These are phyloP conservation scores for Drosophila nigromelanica DNA, from an alignment of 1,140 invertebrate genomes.

Conservation along the genomic window DNA sequence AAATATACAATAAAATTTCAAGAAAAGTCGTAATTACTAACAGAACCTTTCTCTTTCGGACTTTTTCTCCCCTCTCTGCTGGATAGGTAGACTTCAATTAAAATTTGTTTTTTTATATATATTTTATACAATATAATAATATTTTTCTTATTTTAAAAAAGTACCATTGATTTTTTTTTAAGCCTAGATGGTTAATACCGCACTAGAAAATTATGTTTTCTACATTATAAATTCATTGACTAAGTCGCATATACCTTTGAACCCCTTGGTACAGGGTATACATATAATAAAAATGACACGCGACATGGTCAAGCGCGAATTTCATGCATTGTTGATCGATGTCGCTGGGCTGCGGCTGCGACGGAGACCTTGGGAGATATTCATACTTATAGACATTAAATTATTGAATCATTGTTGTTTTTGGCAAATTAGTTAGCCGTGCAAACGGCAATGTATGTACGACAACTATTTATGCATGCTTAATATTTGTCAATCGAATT, in stretches of 20 bases:
- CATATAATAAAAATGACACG: conserved; percentile 48
- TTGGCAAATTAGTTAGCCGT: conserved; percentile 66
- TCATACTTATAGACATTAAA: conserved; percentile 41
- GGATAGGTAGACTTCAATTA: too few species aligned
- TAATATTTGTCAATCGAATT: conserved; percentile 43
- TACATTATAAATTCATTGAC: too few species aligned
- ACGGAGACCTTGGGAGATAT: conserved; percentile 57
- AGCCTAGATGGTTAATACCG: too few species aligned
- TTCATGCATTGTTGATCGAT: conserved; percentile 69
- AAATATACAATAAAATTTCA: not conserved
- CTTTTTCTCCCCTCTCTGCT: too few species aligned
- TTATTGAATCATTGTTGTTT: conserved; percentile 60
- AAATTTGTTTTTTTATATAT: not conserved
- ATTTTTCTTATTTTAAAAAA: too few species aligned
- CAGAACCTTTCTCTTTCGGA: too few species aligned
- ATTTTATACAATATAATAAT: too few species aligned
- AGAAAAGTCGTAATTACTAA: not conserved
- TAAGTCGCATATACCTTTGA: not conserved
- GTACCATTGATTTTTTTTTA: too few species aligned
- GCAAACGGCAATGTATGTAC: conserved; percentile 20
- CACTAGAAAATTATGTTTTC: too few species aligned
- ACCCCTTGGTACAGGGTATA: conserved; percentile 25
- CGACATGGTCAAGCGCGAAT: conserved; percentile 70
- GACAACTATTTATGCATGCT: conserved; percentile 33
- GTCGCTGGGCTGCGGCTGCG: conserved; percentile 42